Conservation (phyloP, 2,888 invertebrate genomes). For the Phortica okadai region DNA sequence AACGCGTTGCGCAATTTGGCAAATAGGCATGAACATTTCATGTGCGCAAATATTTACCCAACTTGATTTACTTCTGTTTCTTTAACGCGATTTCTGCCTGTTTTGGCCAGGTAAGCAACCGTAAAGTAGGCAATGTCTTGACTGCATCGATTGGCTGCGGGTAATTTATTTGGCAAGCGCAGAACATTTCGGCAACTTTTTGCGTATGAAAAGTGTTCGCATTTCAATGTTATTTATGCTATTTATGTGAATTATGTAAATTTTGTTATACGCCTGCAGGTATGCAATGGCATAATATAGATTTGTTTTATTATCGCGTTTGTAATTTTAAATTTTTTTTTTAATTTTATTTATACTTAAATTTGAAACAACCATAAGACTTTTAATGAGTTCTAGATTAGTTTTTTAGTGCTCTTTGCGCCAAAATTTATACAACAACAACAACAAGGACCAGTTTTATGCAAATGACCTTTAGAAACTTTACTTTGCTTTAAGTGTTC, state of each 20-base stretch:
- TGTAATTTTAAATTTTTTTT: not conserved
- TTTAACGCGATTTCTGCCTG: not conserved
- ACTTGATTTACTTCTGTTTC: constrained; percentile 14
- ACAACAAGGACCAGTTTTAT: not conserved
- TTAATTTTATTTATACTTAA: not conserved
- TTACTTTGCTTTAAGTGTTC: constrained; percentile 5
- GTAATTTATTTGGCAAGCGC: constrained; percentile 12
- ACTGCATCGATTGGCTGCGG: not conserved
- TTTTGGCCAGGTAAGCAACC: constrained; percentile 40
- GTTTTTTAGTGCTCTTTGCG: not conserved
- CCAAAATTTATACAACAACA: not conserved
- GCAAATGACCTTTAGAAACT: not conserved
- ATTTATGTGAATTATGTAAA: not conserved
- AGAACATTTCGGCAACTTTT: not conserved
- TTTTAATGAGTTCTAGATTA: not conserved
- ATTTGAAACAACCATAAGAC: not conserved
- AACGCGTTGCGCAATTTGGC: constrained; percentile 22
- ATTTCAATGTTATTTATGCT: not conserved
- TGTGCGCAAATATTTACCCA: constrained; percentile 62
- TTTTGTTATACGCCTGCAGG: not conserved
- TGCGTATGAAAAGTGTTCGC: not conserved
- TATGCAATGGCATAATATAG: not conserved
- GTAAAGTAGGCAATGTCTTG: constrained; percentile 22
- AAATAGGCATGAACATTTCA: constrained; percentile 53
- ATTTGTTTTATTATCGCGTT: not conserved